Conservation (phyloP, 2,888 invertebrate genomes). For the Lomographa bimaculata region DNA sequence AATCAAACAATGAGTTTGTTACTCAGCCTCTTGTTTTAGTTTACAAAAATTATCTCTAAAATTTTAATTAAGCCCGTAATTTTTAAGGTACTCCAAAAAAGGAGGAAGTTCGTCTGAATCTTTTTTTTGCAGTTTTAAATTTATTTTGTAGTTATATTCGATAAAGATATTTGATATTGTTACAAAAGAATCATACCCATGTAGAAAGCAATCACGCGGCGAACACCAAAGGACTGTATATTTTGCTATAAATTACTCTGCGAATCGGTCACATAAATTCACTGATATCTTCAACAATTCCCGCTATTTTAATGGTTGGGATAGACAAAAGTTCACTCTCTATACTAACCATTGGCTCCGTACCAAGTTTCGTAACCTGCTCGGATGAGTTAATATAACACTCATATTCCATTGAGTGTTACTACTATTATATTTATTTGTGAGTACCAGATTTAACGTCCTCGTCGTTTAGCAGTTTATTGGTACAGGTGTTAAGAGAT, state of each 20-base stretch:
- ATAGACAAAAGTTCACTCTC: constrained; percentile 24
- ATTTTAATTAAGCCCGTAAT: too few species aligned
- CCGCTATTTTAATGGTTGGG: constrained; percentile 22
- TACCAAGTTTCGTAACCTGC: constrained; percentile 30
- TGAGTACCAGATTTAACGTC: constrained; percentile 15
- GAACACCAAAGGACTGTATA: constrained; percentile 21
- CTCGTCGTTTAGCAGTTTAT: constrained; percentile 20
- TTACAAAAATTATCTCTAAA: too few species aligned
- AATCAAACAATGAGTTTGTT: too few species aligned
- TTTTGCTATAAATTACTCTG: constrained; percentile 23
- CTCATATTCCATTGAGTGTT: constrained; percentile 29
- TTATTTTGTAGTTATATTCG: too few species aligned
- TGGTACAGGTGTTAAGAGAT: constrained; percentile 18
- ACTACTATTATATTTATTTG: constrained; percentile 22
- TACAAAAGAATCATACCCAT: too few species aligned
- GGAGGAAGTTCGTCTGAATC: too few species aligned
- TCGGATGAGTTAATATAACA: constrained; percentile 25
- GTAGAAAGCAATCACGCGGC: constrained; percentile 20
- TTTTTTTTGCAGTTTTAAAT: too few species aligned
- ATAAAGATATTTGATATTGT: too few species aligned
- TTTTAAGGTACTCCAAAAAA: too few species aligned
- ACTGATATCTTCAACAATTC: constrained; percentile 23
- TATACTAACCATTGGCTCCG: constrained; percentile 20
- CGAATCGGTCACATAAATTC: constrained; percentile 26
- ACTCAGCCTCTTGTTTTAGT: too few species aligned